Conservation (phyloP, 2,797 vertebrate genomes). For the Anisognathus igniventris region DNA sequence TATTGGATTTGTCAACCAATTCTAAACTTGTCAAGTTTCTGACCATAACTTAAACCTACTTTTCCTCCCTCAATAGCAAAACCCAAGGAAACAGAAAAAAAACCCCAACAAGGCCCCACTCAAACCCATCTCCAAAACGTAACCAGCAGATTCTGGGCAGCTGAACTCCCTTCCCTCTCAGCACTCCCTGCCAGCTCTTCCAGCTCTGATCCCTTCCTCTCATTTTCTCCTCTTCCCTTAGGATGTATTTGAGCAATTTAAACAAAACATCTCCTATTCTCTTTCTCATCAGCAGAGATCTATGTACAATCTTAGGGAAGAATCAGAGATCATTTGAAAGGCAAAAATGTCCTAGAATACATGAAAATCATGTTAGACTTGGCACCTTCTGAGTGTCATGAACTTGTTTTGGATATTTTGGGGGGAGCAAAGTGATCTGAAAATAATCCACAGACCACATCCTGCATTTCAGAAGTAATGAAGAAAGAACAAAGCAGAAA, state of each 20-base stretch:
- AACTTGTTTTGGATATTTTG: neutral
- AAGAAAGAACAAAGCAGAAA: neutral
- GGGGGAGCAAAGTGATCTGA: neutral
- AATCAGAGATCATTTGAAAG: neutral
- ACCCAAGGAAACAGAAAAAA: neutral
- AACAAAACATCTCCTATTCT: neutral
- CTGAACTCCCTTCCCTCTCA: rapidly evolving
- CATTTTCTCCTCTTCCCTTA: neutral
- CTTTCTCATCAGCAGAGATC: neutral
- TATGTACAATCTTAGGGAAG: neutral
- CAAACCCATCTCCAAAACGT: neutral
- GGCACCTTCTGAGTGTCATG: neutral
- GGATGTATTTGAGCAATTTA: rapidly evolving
- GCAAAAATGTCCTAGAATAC: neutral
- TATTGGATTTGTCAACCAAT: neutral
- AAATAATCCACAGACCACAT: neutral
- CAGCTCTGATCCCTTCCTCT: neutral
- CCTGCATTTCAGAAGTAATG: neutral
- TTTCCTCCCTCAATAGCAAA: neutral
- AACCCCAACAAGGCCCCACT: neutral
- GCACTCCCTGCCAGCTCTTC: neutral
- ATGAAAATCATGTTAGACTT: neutral
- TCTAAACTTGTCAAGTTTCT: neutral
- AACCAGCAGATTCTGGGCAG: neutral
- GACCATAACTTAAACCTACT: neutral